Evolutionary conservation across 2,797 vertebrate species (phyloP).

Genomic region (Typhlichthys eigenmanni): DNA sequence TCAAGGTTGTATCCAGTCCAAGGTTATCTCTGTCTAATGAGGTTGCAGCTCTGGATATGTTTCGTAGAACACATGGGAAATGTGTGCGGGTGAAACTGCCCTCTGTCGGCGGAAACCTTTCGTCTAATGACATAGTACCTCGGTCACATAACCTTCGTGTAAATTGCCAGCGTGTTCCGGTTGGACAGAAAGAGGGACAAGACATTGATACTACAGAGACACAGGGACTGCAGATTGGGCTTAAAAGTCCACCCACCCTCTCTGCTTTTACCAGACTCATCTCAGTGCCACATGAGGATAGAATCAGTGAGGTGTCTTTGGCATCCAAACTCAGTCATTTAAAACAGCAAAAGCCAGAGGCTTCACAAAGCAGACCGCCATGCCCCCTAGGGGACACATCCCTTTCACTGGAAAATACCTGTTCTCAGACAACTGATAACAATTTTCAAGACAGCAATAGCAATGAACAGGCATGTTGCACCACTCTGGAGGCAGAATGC

Average conservation of each 20-base stretch:
- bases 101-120: slow-evolving; percentile 1
- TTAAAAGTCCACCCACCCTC: slow-evolving; percentile 36
- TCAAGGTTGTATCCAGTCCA: slow-evolving; percentile 42
- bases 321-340: slow-evolving; percentile 84
- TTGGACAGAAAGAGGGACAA: slow-evolving; percentile 16
- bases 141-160: slow-evolving; percentile 10
- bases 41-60: slow-evolving; percentile 86
- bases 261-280: slow-evolving; percentile 56
- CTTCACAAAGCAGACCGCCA: neutral
- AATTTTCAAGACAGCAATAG: slow-evolving; percentile 22
- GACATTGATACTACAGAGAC: slow-evolving; percentile 11
- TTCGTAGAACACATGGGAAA: slow-evolving; percentile 83
- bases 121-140: neutral
- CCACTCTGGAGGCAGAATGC: neutral
- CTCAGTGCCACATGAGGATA: slow-evolving; percentile 24
- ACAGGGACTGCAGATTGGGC: slow-evolving; percentile 10
- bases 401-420: slow-evolving; percentile 7
- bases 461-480: slow-evolving; percentile 15
- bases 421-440: slow-evolving; percentile 2
- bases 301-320: slow-evolving; percentile 70
- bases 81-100: slow-evolving; percentile 26
- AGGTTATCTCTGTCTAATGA: slow-evolving; percentile 74
- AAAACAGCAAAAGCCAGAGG: slow-evolving; percentile 66
- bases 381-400: slow-evolving; percentile 2
- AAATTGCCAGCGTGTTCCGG: slow-evolving; percentile 3